Evolutionary conservation across 2,888 invertebrate species (phyloP).

Genomic region (Halocaridina rubra): DNA sequence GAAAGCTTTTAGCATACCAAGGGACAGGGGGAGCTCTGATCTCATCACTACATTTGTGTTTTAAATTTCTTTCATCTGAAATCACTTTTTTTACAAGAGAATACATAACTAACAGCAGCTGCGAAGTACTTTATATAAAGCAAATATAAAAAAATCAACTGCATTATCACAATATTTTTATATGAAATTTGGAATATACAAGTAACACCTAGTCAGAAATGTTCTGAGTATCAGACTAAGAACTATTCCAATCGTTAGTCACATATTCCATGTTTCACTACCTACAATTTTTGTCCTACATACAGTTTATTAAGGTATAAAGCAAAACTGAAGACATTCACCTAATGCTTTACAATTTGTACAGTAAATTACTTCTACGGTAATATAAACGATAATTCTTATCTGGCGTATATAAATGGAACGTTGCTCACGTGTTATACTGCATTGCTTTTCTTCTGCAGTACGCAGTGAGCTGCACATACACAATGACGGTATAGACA

Average conservation of each 20-base stretch:
- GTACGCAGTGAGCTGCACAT: slow-evolving; percentile 40
- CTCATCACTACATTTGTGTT: too few species aligned
- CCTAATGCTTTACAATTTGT: slow-evolving; percentile 60
- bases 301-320: slow-evolving; percentile 53
- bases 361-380: slow-evolving; percentile 47
- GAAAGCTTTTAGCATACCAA: too few species aligned
- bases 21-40: too few species aligned
- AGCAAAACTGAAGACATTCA: slow-evolving; percentile 46
- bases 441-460: slow-evolving; percentile 48
- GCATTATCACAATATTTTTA: slow-evolving; percentile 56
- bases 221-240: neutral
- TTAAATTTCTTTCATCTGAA: too few species aligned
- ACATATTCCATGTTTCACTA: slow-evolving; percentile 29
- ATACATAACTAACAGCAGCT: neutral
- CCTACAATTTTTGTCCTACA: slow-evolving; percentile 45
- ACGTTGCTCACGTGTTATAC: slow-evolving; percentile 45
- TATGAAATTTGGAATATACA: slow-evolving; percentile 39
- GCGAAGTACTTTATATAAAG: slow-evolving; percentile 12
- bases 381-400: slow-evolving; percentile 15
- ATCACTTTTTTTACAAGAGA: neutral
- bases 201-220: neutral
- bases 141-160: slow-evolving; percentile 50
- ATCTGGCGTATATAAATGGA: slow-evolving; percentile 58
- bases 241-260: neutral
- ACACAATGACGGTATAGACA: slow-evolving; percentile 19